Evolutionary conservation across 2,113 vertebrate species (phyloP).

Genomic region (Corythoichthys haematopterus): DNA sequence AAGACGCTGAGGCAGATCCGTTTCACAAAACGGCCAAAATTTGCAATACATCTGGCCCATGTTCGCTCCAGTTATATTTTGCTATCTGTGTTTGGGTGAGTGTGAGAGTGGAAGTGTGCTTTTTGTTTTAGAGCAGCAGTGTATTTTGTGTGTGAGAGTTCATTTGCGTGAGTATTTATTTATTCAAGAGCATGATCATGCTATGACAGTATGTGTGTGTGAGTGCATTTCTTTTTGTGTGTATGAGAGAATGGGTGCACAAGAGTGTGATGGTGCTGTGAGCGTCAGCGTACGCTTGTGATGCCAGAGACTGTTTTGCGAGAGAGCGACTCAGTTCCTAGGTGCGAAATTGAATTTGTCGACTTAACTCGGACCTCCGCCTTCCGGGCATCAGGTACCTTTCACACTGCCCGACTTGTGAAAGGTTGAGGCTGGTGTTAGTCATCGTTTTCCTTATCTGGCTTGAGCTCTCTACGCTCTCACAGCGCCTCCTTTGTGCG

Average conservation of each 20-base stretch:
- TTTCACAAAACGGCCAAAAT: too few relatives aligned
- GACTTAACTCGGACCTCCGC: not conserved
- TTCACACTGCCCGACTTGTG: conserved; percentile 9
- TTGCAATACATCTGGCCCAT: too few relatives aligned
- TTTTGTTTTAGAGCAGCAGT: not conserved
- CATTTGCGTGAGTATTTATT: not conserved
- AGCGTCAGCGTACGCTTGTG: not conserved
- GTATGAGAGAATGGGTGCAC: not conserved
- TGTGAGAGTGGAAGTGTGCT: not conserved
- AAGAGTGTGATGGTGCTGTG: not conserved
- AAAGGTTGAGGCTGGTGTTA: not conserved
- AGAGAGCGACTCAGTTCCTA: not conserved
- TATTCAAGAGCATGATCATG: not conserved
- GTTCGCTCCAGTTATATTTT: too few relatives aligned
- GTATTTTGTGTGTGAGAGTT: not conserved
- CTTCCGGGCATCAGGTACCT: not conserved
- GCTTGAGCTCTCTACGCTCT: not conserved
- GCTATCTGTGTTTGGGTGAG: not conserved
- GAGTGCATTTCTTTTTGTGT: not conserved
- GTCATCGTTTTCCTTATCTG: not conserved
- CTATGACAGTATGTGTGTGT: not conserved
- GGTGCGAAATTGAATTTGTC: not conserved
- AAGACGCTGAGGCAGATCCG: too few relatives aligned
- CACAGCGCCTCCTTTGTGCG: conserved; percentile 48
- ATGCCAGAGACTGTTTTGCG: not conserved